Evolutionary conservation across 2,888 invertebrate species (phyloP), one percentile per base, ranked within the genome.

Genomic region (Drosophila emarginata): DNA sequence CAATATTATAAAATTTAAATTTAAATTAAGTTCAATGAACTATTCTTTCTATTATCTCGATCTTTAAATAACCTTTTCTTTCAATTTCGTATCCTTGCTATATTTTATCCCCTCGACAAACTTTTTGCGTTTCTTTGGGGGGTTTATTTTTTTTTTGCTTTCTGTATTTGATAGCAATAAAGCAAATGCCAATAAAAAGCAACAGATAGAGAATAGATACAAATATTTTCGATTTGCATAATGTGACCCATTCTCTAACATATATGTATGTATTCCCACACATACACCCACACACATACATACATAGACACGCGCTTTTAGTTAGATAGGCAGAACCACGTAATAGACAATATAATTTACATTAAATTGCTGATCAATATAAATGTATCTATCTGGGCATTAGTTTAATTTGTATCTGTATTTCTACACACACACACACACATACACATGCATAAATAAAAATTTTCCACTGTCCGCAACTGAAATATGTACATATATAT

Each of bases 351-450:
- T 80, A 83, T 87, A 83, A 87, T 87, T 84, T 83, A 87, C 84
- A 83, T 83, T 84, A 80, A 87, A 87, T 87, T 81, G 79, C 82
- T 84, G 84, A 84, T 87, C 87, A 83, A 87, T 87, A 84, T 81
- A 83, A 84, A 82, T 87, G 87, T 82, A 87, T 84, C 81, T 64
- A 74, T 74, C 66, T 64, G 64, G 74, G 85, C 81, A 82, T 84
- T 81, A 81, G 87, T 86, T 81, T 83, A 81, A 81, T 86, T 81
- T 86, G 87, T 76, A 83, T 70, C 40, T 76, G 54, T 59, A 56
- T 67, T 63, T 54, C 57, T 21, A 75, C 83, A 83, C 72, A 79
- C 63, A 40, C 18, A 36, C 57, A 40, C 12, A 64, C 37, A 66
- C 18, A 36, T 21, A 37, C 40, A 39, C 39, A 32, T 32, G 37